Conservation (phyloP, 2,888 invertebrate species). For the Portevinia maculata region DNA sequence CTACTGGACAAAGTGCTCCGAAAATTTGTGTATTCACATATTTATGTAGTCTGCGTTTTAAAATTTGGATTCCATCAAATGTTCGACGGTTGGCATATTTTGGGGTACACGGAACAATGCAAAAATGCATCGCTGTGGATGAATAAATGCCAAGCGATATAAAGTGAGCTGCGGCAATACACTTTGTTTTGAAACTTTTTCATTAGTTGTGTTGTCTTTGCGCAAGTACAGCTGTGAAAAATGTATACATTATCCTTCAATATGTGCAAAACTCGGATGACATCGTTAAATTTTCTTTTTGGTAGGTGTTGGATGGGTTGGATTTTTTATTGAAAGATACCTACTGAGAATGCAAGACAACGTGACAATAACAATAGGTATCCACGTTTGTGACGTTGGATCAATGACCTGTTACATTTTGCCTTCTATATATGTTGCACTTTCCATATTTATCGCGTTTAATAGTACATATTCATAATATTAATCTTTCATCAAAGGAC, state of each 20-base stretch:
- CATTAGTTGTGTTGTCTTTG: slow-evolving; percentile 39
- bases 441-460: not conserved
- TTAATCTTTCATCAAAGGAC: too few species aligned
- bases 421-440: slow-evolving; percentile 32
- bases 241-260: slow-evolving; percentile 41
- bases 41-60: slow-evolving; percentile 26
- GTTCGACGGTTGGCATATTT: slow-evolving; percentile 46
- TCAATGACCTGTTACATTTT: slow-evolving; percentile 68
- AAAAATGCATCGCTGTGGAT: slow-evolving; percentile 68
- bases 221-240: slow-evolving; percentile 73
- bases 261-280: slow-evolving; percentile 3
- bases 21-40: slow-evolving; percentile 10
- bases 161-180: slow-evolving; percentile 14
- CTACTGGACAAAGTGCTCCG: too few species aligned
- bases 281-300: slow-evolving; percentile 14
- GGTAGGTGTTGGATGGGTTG: slow-evolving; percentile 2
- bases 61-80: slow-evolving; percentile 22
- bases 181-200: slow-evolving; percentile 43
- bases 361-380: slow-evolving; percentile 61
- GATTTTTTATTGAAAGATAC: slow-evolving; percentile 60
- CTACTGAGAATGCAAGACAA: slow-evolving; percentile 46
- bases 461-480: too few species aligned
- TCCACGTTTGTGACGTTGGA: slow-evolving; percentile 67
- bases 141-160: slow-evolving; percentile 40
- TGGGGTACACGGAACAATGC: slow-evolving; percentile 53